Conservation (phyloP, 1,140 invertebrate genomes). For the Papilio helenus region DNA sequence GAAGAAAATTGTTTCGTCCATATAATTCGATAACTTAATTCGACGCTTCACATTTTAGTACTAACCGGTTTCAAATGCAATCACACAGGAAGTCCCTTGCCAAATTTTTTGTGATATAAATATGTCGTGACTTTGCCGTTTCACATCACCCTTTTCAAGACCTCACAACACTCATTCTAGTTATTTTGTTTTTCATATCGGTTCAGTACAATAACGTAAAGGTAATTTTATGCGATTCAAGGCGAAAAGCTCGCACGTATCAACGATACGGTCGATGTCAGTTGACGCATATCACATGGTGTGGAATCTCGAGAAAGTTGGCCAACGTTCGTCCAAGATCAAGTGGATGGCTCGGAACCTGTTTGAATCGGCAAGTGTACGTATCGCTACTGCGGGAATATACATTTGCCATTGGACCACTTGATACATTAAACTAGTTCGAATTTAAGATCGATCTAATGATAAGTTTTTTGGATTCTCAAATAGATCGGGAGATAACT, state of each 20-base stretch:
- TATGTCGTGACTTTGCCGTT: not conserved
- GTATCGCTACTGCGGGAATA: conserved; percentile 43
- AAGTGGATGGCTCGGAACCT: conserved; percentile 74
- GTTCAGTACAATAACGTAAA: not conserved
- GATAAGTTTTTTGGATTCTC: conserved; percentile 14
- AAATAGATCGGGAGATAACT: conserved; percentile 17
- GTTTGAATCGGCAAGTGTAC: conserved; percentile 79
- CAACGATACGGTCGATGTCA: conserved; percentile 41
- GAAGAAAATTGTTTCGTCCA: too few relatives aligned
- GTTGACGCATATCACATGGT: conserved; percentile 51
- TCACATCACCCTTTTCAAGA: not conserved
- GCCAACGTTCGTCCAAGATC: conserved; percentile 69
- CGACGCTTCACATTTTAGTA: too few relatives aligned
- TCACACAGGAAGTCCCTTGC: not conserved
- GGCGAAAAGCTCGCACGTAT: conserved; percentile 14
- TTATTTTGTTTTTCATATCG: too few relatives aligned
- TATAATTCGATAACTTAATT: too few relatives aligned
- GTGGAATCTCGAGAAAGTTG: conserved; percentile 80
- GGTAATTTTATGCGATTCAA: conserved; percentile 18
- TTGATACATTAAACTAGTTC: conserved; percentile 35
- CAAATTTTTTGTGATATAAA: not conserved
- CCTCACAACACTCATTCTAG: too few relatives aligned
- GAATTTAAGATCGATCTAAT: conserved; percentile 6
- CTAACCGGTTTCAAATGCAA: too few relatives aligned
- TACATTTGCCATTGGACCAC: conserved; percentile 33